These are phyloP conservation scores for Luscinia megarhynchos DNA, from an alignment of 2,797 vertebrate species.

Conservation along the genomic window DNA sequence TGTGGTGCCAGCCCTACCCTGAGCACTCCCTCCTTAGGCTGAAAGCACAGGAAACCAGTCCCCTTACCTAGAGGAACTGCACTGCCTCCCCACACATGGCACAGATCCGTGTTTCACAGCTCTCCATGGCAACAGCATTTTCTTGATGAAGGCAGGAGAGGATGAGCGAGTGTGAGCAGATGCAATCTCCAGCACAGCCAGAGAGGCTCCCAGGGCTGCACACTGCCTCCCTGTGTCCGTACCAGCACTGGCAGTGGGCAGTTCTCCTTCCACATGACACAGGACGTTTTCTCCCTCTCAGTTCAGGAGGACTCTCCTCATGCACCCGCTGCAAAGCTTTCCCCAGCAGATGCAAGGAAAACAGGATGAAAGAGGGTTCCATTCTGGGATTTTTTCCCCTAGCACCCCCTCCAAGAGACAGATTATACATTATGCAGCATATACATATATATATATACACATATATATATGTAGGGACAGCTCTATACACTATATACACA, in stretches of 20 bases:
- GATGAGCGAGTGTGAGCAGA: not conserved
- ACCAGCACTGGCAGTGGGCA: not conserved
- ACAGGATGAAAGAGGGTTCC: not conserved
- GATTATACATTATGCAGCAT: not conserved
- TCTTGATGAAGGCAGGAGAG: constrained; percentile 5
- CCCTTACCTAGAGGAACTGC: not conserved
- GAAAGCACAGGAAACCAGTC: constrained; percentile 43
- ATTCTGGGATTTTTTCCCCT: not conserved
- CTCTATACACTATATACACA: not conserved
- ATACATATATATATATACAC: not conserved
- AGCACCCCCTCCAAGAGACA: not conserved
- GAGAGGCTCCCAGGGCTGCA: not conserved
- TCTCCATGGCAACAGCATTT: constrained; percentile 14
- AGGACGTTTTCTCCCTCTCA: not conserved
- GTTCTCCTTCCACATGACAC: not conserved
- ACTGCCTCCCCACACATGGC: not conserved
- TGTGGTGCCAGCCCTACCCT: constrained; percentile 1
- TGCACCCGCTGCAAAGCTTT: not conserved
- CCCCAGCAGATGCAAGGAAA: constrained; percentile 39
- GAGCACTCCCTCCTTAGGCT: not conserved
- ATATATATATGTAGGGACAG: not conserved
- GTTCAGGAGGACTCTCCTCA: not conserved
- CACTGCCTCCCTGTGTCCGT: constrained; percentile 15
- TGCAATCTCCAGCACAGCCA: not conserved
- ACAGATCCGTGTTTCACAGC: not conserved